Evolutionary conservation across 1,140 invertebrate species (phyloP).

Genomic region (Drosophila fuyamai): DNA sequence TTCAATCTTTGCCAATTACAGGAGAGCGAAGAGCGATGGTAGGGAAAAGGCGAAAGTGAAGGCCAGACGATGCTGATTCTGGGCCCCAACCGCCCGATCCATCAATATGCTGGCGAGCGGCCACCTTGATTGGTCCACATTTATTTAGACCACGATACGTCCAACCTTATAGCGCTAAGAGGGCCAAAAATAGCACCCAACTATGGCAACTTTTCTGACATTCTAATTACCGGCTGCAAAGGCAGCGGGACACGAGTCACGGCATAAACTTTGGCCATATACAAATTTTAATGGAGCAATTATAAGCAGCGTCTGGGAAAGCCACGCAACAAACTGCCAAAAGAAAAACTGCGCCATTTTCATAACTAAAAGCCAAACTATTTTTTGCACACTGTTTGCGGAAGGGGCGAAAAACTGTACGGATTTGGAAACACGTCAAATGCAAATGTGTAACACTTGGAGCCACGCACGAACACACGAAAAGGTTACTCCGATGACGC

Average conservation of each 20-base stretch:
- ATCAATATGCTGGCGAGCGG: conserved; percentile 16
- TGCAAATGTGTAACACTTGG: conserved; percentile 79
- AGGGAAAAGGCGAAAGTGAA: conserved; percentile 16
- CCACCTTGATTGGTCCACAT: conserved; percentile 2
- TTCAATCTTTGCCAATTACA: conserved; percentile 61
- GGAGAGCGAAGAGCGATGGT: conserved; percentile 2
- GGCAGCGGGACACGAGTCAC: conserved; percentile 55
- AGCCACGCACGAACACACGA: conserved; percentile 54
- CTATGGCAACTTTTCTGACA: conserved; percentile 48
- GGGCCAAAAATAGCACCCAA: conserved; percentile 52
- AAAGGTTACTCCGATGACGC: conserved; percentile 63
- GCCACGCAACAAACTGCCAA: conserved; percentile 56
- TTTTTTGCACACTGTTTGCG: conserved; percentile 43
- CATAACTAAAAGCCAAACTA: conserved; percentile 67
- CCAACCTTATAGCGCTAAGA: conserved; percentile 19
- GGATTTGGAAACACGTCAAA: conserved; percentile 47
- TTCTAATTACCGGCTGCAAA: conserved; percentile 67
- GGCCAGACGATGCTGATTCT: conserved; percentile 13
- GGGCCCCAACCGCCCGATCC: conserved; percentile 7
- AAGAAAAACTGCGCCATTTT: conserved; percentile 58
- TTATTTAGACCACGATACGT: background rate
- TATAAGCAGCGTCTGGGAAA: conserved; percentile 75
- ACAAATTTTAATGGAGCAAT: conserved; percentile 83
- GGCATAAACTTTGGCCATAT: conserved; percentile 73
- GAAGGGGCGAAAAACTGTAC: background rate